These are phyloP conservation scores for Megamerina dolium DNA, from an alignment of 2,888 invertebrate genomes.

Conservation along the genomic window DNA sequence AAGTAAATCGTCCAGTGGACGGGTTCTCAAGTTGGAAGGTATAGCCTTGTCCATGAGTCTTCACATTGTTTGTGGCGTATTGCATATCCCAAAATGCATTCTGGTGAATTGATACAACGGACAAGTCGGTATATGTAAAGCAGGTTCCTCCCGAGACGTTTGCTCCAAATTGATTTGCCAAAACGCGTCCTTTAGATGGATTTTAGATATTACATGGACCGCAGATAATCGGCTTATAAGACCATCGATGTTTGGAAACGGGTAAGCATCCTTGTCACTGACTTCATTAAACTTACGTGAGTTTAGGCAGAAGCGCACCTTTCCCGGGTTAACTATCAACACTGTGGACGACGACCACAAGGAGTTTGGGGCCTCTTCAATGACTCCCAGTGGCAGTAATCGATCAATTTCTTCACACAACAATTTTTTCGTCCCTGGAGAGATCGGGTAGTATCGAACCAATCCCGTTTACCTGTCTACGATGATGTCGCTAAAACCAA, in stretches of 20 bases:
- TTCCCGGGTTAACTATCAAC: background rate
- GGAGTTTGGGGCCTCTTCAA: slow-evolving; percentile 24
- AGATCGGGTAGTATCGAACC: slow-evolving; percentile 8
- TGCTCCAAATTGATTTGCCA: no score
- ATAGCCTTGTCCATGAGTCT: no score
- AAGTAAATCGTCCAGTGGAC: no score
- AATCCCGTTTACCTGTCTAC: no score
- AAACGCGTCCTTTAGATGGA: no score
- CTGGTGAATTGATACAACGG: no score
- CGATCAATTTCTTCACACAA: slow-evolving; percentile 10
- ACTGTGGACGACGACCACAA: slow-evolving; percentile 11
- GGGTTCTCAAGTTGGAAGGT: no score
- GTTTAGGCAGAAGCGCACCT: background rate
- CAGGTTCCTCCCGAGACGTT: background rate
- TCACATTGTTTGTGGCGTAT: no score
- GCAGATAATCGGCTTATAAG: no score
- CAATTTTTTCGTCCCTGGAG: slow-evolving; percentile 6
- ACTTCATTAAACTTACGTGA: slow-evolving; percentile 1
- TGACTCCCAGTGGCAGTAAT: slow-evolving; percentile 16
- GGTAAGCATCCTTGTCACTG: slow-evolving; percentile 7
- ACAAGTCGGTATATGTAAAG: background rate
- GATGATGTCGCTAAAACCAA: no score
- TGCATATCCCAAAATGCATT: background rate
- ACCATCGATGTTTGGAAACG: slow-evolving; percentile 11
- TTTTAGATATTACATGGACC: no score